Evolutionary conservation across 2,113 vertebrate genomes (phyloP).

Genomic region (Brevimyrus niger): DNA sequence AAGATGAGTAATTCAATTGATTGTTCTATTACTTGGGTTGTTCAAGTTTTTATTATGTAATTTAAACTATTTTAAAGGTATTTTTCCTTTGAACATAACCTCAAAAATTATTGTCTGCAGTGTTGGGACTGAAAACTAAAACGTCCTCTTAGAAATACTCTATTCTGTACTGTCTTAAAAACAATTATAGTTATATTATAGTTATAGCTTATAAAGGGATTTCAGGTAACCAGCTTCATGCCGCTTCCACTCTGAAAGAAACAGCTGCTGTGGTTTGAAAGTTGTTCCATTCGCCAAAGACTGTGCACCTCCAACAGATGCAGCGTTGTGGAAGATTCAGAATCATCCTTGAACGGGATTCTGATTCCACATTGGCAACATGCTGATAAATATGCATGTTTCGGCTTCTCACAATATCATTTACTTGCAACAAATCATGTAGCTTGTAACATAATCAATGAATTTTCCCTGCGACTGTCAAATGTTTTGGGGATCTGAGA

Average conservation of each 20-base stretch:
- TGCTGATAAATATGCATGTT: neutral
- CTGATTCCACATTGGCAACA: neutral
- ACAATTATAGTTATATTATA: neutral
- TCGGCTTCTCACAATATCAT: neutral
- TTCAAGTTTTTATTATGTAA: neutral
- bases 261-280: neutral
- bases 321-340: neutral
- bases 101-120: neutral
- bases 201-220: neutral
- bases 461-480: slow-evolving; percentile 32
- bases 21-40: neutral
- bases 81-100: neutral
- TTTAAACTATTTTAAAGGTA: neutral
- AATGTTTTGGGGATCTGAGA: slow-evolving; percentile 38
- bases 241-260: neutral
- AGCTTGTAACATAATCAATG: slow-evolving; percentile 32
- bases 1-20: neutral
- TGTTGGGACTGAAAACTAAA: neutral
- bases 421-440: slow-evolving; percentile 2
- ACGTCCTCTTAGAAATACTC: neutral
- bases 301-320: neutral
- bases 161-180: neutral
- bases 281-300: neutral
- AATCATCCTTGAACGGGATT: neutral
- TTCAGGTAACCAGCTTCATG: neutral